Base-by-base conservation (phyloP, 2,113 vertebrate genomes). In the Psilopsiagon aymara region DNA sequence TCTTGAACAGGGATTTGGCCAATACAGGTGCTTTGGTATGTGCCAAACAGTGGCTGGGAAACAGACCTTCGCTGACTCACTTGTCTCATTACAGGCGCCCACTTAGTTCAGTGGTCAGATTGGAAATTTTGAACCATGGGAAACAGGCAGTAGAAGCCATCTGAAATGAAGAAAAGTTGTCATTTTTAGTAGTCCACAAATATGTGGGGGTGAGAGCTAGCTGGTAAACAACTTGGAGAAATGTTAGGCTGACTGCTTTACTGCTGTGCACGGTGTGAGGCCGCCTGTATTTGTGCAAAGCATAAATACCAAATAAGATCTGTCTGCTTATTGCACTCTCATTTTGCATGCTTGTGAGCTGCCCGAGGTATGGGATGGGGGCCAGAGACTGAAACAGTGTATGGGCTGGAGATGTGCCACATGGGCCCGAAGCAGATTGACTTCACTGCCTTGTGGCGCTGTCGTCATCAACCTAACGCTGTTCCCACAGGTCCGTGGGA, bases 331-430 rank as follows among this genome's bases (percentile, higher is more conserved):
- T 17, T 71, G 35, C 33, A 4, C 71, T 64, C 25, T 18, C 0
- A 0, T 39, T 82, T 62, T 43, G 33, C 21, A 13, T 13, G 4
- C 43, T 0, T 70, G 52, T 57, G 79, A 71, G 13, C 41, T 14
- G 33, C 35, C 21, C 0, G 1, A 51, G 25, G 29, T 68, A 28
- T 0, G 0, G 71, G 47, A 37, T 13, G 51, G 71, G 51, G 64
- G 29, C 33, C 0, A 2, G 73, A 1, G 3, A 5, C 23, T 41
- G 60, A 6, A 77, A 10, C 10, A 21, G 16, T 0, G 3, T 15
- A 15, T 5, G 35, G 29, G 52, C 33, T 47, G 44, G 55, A 53
- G 39, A n/a, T 19, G 23, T 52, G 57, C 77, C 74, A 18, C 57
- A 3, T 0, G 27, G 83, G 29, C 52, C 33, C 0, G 2, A 66